These are phyloP conservation scores for Hyposoter didymator DNA, from an alignment of 2,888 invertebrate genomes.

Conservation along the genomic window DNA sequence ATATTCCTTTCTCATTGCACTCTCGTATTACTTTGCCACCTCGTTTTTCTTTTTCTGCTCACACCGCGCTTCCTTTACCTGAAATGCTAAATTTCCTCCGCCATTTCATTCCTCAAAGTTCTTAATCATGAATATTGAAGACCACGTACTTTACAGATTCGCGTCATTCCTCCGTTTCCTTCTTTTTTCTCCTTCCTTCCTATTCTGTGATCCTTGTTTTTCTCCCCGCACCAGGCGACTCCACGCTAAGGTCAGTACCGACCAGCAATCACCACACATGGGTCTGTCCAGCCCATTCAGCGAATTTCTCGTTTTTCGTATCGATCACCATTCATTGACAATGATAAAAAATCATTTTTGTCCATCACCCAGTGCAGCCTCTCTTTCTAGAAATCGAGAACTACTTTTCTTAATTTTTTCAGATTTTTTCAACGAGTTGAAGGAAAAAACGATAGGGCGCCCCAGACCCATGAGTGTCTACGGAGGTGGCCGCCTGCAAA, in stretches of 20 bases:
- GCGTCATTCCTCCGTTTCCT: conserved; percentile 47
- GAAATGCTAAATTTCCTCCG: conserved; percentile 44
- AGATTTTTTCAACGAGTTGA: too few species aligned
- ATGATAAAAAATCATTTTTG: too few species aligned
- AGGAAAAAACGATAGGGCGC: too few species aligned
- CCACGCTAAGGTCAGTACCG: too few species aligned
- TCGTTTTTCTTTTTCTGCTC: neutral
- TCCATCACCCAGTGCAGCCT: too few species aligned
- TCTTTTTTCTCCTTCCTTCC: conserved; percentile 18
- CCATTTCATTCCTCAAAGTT: conserved; percentile 74
- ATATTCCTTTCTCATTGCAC: conserved; percentile 8
- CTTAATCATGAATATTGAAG: conserved; percentile 78
- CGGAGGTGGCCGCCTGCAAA: too few species aligned
- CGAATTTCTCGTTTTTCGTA: neutral
- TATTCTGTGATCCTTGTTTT: conserved; percentile 20
- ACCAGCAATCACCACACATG: too few species aligned
- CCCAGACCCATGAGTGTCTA: neutral
- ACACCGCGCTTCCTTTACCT: conserved; percentile 18
- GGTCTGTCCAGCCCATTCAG: too few species aligned
- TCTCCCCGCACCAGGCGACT: neutral
- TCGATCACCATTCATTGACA: too few species aligned
- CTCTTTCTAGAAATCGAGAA: too few species aligned
- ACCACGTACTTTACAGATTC: conserved; percentile 71
- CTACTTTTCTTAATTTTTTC: too few species aligned
- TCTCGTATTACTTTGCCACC: neutral